These are phyloP conservation scores for Mizuhopecten yessoensis DNA, from an alignment of 1,140 invertebrate species.

Conservation along the genomic window DNA sequence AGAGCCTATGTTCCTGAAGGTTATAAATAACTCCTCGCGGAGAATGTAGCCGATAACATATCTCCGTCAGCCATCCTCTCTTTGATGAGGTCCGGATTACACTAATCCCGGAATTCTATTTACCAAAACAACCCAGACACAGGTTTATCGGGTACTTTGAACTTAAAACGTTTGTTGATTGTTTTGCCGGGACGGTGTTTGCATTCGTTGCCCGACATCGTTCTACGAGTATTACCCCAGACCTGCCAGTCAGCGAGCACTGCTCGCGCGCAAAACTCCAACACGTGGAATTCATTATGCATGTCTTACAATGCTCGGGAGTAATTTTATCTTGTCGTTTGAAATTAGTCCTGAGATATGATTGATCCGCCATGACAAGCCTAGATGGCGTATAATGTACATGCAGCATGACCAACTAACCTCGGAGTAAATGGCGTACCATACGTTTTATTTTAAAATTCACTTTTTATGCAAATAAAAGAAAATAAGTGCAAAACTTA, in stretches of 20 bases:
- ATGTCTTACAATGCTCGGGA: background rate
- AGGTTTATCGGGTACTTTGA: constrained; percentile 33
- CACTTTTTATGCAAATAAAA: too few species aligned
- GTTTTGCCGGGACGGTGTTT: constrained; percentile 36
- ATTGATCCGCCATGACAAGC: background rate
- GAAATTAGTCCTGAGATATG: background rate
- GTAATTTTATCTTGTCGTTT: constrained; percentile 39
- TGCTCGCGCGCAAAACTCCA: background rate
- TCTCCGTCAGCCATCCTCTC: constrained; percentile 5
- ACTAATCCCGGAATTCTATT: constrained; percentile 38
- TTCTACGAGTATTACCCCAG: background rate
- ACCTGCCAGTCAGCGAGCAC: background rate
- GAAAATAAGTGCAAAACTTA: too few species aligned
- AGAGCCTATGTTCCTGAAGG: background rate
- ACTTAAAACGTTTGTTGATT: constrained; percentile 39
- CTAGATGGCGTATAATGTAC: background rate
- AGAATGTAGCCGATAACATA: background rate
- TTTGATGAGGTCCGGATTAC: constrained; percentile 8
- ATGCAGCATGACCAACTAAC: too few species aligned
- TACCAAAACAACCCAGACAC: constrained; percentile 31
- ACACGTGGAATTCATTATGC: background rate
- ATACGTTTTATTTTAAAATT: too few species aligned
- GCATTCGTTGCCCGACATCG: background rate
- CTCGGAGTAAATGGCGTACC: too few species aligned
- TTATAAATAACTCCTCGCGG: background rate